These are phyloP conservation scores for Hipparchia semele DNA, from an alignment of 2,888 invertebrate genomes.

Conservation along the genomic window DNA sequence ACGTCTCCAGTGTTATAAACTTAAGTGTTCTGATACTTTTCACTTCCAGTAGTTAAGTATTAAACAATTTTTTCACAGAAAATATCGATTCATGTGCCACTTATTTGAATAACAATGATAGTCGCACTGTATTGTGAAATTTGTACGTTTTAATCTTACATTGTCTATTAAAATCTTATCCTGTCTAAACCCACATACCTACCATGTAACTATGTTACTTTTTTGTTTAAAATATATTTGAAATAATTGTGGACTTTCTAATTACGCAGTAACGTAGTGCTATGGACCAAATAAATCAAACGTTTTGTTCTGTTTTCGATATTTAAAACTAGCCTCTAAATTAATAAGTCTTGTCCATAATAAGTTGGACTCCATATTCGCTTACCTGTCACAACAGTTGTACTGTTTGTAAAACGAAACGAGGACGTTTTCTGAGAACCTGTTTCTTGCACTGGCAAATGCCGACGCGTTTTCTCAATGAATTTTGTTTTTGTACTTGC, in stretches of 20 bases:
- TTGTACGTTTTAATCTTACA: too few relatives aligned
- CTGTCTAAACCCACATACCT: too few relatives aligned
- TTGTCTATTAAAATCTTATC: too few relatives aligned
- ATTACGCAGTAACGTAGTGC: background rate
- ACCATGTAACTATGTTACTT: too few relatives aligned
- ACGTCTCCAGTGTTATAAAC: conserved; percentile 33
- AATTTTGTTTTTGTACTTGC: conserved; percentile 55
- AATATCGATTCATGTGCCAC: too few relatives aligned
- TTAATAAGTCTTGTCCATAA: conserved; percentile 16
- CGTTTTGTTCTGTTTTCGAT: too few relatives aligned
- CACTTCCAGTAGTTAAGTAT: background rate
- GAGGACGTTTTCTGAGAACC: conserved; percentile 60
- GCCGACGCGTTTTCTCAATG: conserved; percentile 56
- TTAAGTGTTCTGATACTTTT: conserved; percentile 10
- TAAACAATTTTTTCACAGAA: background rate
- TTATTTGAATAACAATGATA: too few relatives aligned
- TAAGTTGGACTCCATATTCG: conserved; percentile 40
- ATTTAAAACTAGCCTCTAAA: background rate
- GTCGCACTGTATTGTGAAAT: too few relatives aligned
- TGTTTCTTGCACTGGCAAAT: conserved; percentile 54
- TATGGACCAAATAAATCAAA: too few relatives aligned
- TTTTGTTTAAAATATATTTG: too few relatives aligned
- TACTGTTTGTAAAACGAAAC: conserved; percentile 60
- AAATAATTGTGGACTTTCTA: too few relatives aligned
- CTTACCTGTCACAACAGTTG: conserved; percentile 54